phyloP scores from a whole-genome alignment of 2,113 vertebrate genomes.

The Antennarius striatus region DNA sequence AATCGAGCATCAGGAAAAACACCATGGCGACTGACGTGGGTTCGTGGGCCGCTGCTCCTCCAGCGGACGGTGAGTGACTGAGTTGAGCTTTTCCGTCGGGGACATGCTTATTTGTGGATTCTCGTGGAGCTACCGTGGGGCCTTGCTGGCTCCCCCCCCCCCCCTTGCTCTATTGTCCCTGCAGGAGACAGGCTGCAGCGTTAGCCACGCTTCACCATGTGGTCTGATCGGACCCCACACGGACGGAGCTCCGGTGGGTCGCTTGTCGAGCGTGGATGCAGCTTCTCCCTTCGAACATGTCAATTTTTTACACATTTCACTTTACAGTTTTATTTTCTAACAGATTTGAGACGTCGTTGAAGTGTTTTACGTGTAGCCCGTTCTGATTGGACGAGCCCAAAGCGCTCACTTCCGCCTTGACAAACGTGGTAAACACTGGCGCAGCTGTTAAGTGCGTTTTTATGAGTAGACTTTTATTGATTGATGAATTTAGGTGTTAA shows the following conservation, averaged over 20 bases:
- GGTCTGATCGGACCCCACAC: slow-evolving; percentile 41
- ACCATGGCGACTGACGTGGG: slow-evolving; percentile 81
- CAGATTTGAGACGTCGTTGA: slow-evolving; percentile 4
- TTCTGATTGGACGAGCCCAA: slow-evolving; percentile 64
- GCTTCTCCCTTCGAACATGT: not conserved
- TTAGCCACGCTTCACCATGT: slow-evolving; percentile 72
- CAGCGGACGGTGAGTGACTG: slow-evolving; percentile 73
- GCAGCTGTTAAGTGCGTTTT: not conserved
- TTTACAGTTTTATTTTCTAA: not conserved
- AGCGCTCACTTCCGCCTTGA: slow-evolving; percentile 62
- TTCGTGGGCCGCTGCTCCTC: slow-evolving; percentile 64
- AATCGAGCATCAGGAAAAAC: slow-evolving; percentile 47
- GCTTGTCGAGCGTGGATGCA: not conserved
- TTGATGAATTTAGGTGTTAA: too few species aligned
- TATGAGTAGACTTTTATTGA: not conserved
- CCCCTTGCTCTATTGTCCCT: slow-evolving; percentile 58
- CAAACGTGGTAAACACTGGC: not conserved
- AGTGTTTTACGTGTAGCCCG: slow-evolving; percentile 49
- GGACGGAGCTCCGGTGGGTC: not conserved
- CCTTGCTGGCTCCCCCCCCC: slow-evolving; percentile 1
- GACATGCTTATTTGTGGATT: too few species aligned
- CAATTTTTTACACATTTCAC: fast-evolving
- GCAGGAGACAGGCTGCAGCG: slow-evolving; percentile 65
- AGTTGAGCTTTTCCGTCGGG: not conserved
- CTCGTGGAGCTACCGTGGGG: not conserved